These are phyloP conservation scores for Cyclophora punctaria DNA, from an alignment of 2,888 invertebrate genomes.

Conservation along the genomic window DNA sequence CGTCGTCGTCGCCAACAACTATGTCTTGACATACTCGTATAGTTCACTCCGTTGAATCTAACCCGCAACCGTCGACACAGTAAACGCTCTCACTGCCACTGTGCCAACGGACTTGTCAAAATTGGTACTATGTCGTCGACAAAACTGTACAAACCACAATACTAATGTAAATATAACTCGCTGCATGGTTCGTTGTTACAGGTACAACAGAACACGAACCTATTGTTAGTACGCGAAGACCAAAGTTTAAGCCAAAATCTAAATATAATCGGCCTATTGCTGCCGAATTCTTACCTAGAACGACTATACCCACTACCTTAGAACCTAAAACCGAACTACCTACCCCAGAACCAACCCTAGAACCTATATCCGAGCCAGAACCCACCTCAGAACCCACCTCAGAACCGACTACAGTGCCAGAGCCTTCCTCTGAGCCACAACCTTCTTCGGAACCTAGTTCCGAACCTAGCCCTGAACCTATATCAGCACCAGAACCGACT, in stretches of 20 bases:
- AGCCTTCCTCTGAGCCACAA: slow-evolving; percentile 29
- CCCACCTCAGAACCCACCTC: slow-evolving; percentile 21
- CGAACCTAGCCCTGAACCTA: slow-evolving; percentile 32
- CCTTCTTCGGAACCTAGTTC: slow-evolving; percentile 34
- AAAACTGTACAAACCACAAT: slow-evolving; percentile 19
- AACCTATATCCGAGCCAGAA: slow-evolving; percentile 18
- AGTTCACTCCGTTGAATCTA: too few relatives aligned
- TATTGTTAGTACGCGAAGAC: slow-evolving; percentile 34
- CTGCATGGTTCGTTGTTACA: slow-evolving; percentile 69
- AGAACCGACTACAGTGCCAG: slow-evolving; percentile 20
- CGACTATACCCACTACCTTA: neutral
- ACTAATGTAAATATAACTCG: slow-evolving; percentile 42
- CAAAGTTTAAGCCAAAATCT: slow-evolving; percentile 44
- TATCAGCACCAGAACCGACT: slow-evolving; percentile 26
- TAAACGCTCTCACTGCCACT: too few relatives aligned
- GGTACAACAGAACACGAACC: slow-evolving; percentile 49
- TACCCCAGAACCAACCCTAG: slow-evolving; percentile 39
- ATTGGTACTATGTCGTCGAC: too few relatives aligned
- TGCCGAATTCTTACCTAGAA: slow-evolving; percentile 1
- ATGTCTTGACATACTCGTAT: too few relatives aligned
- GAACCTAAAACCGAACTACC: slow-evolving; percentile 3
- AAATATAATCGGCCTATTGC: slow-evolving; percentile 30
- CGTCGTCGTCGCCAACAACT: too few relatives aligned
- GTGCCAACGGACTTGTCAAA: too few relatives aligned
- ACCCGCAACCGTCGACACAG: too few relatives aligned